Evolutionary conservation across 2,113 vertebrate species (phyloP), one percentile per base, ranked within the genome.

Genomic region (Romanogobio albipinnatus): DNA sequence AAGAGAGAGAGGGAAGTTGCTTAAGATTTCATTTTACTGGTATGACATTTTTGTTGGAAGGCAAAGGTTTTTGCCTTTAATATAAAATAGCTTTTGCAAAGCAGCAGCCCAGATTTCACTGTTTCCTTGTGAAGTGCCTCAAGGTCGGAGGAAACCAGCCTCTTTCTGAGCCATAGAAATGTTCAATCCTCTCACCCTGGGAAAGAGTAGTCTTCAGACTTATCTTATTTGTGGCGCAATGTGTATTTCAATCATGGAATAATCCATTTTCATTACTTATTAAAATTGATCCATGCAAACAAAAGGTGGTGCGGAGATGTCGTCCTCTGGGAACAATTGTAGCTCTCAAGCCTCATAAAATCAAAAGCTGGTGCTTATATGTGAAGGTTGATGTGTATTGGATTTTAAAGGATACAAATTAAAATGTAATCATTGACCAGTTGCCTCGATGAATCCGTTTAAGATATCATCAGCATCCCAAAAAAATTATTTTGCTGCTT

Each of bases 241-340:
- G 70, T 81, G 77, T 73, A 80, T 75, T 85, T 79, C 84, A 75
- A 59, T 75, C 76, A 70, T 29, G 58, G 59, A 86, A 68, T 70
- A 86, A 86, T 88, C 84, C 76, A 81, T 88, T 84, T 84, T 88
- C 81, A 88, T 88, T 86, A 84, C 19, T 71, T 66, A 43, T 76
- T 82, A 73, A 73, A 75, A 77, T 75, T 58, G 83, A 88, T 81
- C 77, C 61, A 64, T 43, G 53, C 76, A 84, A 86, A 77, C 81
- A 76, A 59, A 78, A 79, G 75, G 74, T 79, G 47, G 47, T 75
- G 53, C 29, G 19, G 39, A 71, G 64, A 58, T 76, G 22, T 64
- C 47, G 17, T 62, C 43, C 77, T 76, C 70, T 24, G 68, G 62
- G 45, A 51, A 78, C 43, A 58, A 68, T 76, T 76, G 49, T 73